phyloP scores from a whole-genome alignment of 2,113 vertebrate species.

The Panthera leo region DNA sequence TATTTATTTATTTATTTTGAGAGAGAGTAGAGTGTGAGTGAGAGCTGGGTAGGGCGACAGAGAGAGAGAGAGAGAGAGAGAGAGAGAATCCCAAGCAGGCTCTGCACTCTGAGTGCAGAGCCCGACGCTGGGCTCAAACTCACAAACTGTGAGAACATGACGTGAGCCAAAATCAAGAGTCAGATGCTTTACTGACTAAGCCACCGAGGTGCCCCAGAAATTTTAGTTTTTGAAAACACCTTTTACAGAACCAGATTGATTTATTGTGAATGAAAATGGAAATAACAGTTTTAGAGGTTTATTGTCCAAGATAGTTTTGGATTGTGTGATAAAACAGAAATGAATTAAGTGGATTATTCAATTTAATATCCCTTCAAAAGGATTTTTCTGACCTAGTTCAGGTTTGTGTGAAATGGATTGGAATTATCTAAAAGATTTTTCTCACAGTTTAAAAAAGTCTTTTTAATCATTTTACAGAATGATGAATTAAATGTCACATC shows the following conservation, averaged over 20 bases:
- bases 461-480: slow-evolving; percentile 22
- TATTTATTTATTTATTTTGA: no score
- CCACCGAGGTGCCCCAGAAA: background rate
- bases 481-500: background rate
- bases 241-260: background rate
- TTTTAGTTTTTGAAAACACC: slow-evolving; percentile 41
- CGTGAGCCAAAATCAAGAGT: no score
- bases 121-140: no score
- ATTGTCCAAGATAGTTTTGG: background rate
- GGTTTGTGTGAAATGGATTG: slow-evolving; percentile 51
- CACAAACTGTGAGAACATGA: no score
- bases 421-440: slow-evolving; percentile 52
- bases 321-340: slow-evolving; percentile 38
- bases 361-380: slow-evolving; percentile 37
- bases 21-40: no score
- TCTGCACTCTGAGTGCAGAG: no score
- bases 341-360: slow-evolving; percentile 45
- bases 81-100: no score
- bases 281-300: slow-evolving; percentile 33
- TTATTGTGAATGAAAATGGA: background rate
- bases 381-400: slow-evolving; percentile 54
- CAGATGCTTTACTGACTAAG: no score
- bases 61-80: no score
- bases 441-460: background rate
- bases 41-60: no score